Evolutionary conservation across 1,140 invertebrate species (phyloP).

Genomic region (Ips nitidus): DNA sequence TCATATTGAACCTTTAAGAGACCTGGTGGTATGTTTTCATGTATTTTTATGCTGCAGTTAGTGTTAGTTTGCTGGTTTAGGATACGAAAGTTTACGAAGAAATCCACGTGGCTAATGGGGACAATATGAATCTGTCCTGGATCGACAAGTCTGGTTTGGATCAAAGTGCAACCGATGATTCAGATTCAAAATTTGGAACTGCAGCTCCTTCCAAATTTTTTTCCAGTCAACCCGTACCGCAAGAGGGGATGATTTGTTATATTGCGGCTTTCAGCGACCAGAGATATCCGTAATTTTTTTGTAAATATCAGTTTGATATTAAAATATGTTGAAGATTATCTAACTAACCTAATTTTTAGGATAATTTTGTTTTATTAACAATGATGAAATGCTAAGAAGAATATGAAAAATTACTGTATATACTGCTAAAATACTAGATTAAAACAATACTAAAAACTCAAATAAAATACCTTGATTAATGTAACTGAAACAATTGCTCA

Average conservation of each 20-base stretch:
- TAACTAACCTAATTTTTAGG: too few relatives aligned
- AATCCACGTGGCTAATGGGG: conserved; percentile 38
- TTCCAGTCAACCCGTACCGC: conserved; percentile 38
- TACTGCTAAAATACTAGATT: too few relatives aligned
- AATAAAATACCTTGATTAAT: too few relatives aligned
- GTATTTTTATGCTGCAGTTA: neutral
- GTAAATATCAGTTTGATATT: too few relatives aligned
- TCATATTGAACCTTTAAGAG: conserved; percentile 45
- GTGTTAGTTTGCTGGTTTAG: conserved; percentile 13
- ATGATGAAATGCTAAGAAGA: too few relatives aligned
- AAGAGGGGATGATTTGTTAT: conserved; percentile 42
- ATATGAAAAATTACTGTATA: too few relatives aligned
- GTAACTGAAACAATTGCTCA: too few relatives aligned
- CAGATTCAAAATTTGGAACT: conserved; percentile 1
- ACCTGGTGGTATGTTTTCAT: conserved; percentile 47
- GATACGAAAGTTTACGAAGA: conserved; percentile 41
- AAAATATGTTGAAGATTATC: too few relatives aligned
- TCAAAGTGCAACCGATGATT: conserved; percentile 2
- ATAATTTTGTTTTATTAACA: too few relatives aligned
- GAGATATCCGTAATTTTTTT: conserved; percentile 19
- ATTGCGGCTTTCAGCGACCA: conserved; percentile 44
- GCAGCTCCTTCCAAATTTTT: conserved; percentile 39
- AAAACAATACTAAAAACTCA: too few relatives aligned
- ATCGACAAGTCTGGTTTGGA: conserved; percentile 16
- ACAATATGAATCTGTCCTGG: conserved; percentile 29